Base-by-base conservation (phyloP, 2,797 vertebrate species). In the Neomorphus geoffroyi region DNA sequence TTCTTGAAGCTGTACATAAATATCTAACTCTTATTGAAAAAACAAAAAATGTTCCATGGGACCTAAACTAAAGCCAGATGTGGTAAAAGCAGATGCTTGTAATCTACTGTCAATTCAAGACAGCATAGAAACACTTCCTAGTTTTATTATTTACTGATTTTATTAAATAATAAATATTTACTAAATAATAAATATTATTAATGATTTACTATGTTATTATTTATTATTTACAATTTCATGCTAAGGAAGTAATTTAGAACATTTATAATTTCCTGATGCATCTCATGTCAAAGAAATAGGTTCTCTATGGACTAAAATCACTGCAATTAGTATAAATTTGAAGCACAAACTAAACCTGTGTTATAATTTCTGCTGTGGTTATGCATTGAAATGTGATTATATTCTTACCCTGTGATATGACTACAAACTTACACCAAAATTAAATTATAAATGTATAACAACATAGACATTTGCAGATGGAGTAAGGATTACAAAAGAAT, bases 1-100 rank as follows among this genome's bases (percentile, higher is more conserved):
- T 98, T 96, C 97, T 98, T 94, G 98, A 98, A 98, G 98, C 95
- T 95, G 93, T 93, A 96, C 92, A 98, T 97, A 98, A 98, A 98
- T 96, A 98, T 96, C 97, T 93, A 96, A 97, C 96, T 96, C 94
- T 94, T 95, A 95, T 96, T 86, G 73, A 96, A 96, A 97, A 96
- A 56, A 72, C 84, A 97, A 92, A 94, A 90, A 94, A 91, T 94
- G 96, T 97, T 98, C 97, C 97, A 97, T 73, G 93, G 93, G 93
- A 95, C 92, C 90, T 48, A 97, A 98, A 98, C 97, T 74, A 96
- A 97, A 98, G 96, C 77, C 98, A 98, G 97, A 98, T 97, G 97
- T 71, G 79, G 46, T 30, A 94, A 72, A 66, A 79, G 77, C 57
- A 90, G 67, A 94, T 90, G 96, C 89, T 96, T 97, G 94, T 90